Base-by-base conservation (phyloP, 2,888 invertebrate species). In the Patella ulyssiponensis region DNA sequence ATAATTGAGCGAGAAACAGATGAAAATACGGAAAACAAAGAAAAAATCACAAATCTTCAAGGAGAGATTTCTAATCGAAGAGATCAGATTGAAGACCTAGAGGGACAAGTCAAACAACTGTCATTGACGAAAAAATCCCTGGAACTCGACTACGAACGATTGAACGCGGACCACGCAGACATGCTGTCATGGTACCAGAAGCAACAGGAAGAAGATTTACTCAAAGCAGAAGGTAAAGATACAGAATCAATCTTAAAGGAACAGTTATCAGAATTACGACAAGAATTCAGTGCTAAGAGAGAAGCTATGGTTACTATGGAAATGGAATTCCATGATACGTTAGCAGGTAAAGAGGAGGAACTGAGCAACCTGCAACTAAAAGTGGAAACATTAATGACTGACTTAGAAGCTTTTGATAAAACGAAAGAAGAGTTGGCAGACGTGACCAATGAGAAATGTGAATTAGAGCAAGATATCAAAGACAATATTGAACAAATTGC, bases 201-300 rank as follows among this genome's bases (percentile, higher is more conserved):
- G 23, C 64, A 64, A 64, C 64, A 64, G 23, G 64, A 64, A 64
- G 64, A 20, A 20, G 64, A 64, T 12, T 3, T 12, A 12, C 14
- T 64, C 20, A n/a, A 23, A 64, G 64, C 64, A 20, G 64, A 64
- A 20, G 64, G 64, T 23, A 64, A 64, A 64, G 64, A 64, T 64
- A 15, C 64, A 20, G 64, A 74, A n/a, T 20, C 74, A 64, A 52
- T 64, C 3, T 51, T 74, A n/a, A 69, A 74, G 51, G 33, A 74
- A 27, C 74, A 74, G 51, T 74, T 74, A 51, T 64, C 58, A 58
- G 51, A 51, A 12, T 51, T 64, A 20, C 33, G 44, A 44, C 44
- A 69, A 64, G 74, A 74, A 74, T 20, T 74, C 51, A 64, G 64
- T 17, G 64, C 33, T 11, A 44, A 64, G 23, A 74, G 20, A 64